phyloP scores from a whole-genome alignment of 2,797 vertebrate genomes.

The Aeoliscus strigatus region DNA sequence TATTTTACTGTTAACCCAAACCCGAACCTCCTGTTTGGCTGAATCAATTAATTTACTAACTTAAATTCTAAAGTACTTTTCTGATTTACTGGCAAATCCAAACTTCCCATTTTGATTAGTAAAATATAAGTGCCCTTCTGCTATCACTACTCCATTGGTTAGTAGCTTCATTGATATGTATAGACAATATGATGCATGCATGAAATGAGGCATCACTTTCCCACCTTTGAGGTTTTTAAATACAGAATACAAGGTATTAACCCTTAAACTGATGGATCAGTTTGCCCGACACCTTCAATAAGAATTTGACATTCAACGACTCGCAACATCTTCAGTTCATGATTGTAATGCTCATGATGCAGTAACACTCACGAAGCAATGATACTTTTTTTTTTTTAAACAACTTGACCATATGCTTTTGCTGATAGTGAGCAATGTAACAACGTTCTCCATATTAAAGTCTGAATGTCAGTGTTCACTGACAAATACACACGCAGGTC shows the following conservation, averaged over 20 bases:
- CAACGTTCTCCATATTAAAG: conserved; percentile 30
- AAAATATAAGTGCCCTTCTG: conserved; percentile 51
- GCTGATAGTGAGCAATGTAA: conserved; percentile 29
- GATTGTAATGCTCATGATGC: conserved; percentile 55
- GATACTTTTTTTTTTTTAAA: conserved; percentile 41
- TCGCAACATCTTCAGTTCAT: conserved; percentile 35
- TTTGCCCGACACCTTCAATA: conserved; percentile 33
- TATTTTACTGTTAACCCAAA: too few species aligned
- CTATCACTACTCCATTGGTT: conserved; percentile 63
- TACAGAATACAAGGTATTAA: conserved; percentile 27
- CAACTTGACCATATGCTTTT: conserved; percentile 27
- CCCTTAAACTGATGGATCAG: conserved; percentile 22
- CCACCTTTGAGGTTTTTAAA: conserved; percentile 27
- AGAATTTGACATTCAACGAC: conserved; percentile 49
- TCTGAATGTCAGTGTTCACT: conserved; percentile 45
- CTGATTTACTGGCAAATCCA: conserved; percentile 35
- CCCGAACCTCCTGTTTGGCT: too few species aligned
- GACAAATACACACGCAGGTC: conserved; percentile 33
- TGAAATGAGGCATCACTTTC: conserved; percentile 35
- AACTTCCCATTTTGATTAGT: conserved; percentile 47
- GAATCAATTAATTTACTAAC: too few species aligned
- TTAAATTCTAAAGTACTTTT: too few species aligned
- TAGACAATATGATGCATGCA: conserved; percentile 60
- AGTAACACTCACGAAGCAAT: conserved; percentile 47
- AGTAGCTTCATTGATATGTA: conserved; percentile 66